A percentile compares a stretch with the other conserved stretches of the same genome.
These are phyloP conservation scores for Elephantulus edwardii DNA, from an alignment of 2,113 vertebrate genomes.

Conservation along the genomic window DNA sequence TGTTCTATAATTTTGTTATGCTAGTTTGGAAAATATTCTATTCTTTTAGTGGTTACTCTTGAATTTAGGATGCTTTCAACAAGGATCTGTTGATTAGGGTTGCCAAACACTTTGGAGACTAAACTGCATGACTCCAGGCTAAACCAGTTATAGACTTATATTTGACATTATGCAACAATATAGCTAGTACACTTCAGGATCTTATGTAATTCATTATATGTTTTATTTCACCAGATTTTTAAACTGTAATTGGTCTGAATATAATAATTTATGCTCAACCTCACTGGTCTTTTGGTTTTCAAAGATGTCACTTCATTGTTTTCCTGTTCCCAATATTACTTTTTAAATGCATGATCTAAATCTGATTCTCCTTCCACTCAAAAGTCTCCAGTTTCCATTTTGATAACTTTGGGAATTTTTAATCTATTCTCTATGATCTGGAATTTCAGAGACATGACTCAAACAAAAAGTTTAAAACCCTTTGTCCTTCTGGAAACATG, in stretches of 20 bases:
- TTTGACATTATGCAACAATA: neutral
- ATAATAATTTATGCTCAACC: neutral
- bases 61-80: neutral
- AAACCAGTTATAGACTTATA: neutral
- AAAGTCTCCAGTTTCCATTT: neutral
- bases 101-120: neutral
- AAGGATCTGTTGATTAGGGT: neutral
- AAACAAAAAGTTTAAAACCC: too few relatives aligned
- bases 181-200: neutral
- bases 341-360: too few relatives aligned
- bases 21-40: neutral
- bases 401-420: constrained; percentile 3
- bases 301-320: neutral
- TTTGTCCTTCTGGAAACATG: too few relatives aligned
- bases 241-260: neutral
- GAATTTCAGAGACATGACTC: too few relatives aligned
- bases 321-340: neutral
- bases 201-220: neutral
- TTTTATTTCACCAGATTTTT: neutral
- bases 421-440: neutral
- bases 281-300: neutral
- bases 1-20: neutral
- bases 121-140: neutral
- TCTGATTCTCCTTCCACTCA: neutral
- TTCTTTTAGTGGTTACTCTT: neutral